Evolutionary conservation across 2,113 vertebrate genomes (phyloP).

Genomic region (Sylvietta virens): DNA sequence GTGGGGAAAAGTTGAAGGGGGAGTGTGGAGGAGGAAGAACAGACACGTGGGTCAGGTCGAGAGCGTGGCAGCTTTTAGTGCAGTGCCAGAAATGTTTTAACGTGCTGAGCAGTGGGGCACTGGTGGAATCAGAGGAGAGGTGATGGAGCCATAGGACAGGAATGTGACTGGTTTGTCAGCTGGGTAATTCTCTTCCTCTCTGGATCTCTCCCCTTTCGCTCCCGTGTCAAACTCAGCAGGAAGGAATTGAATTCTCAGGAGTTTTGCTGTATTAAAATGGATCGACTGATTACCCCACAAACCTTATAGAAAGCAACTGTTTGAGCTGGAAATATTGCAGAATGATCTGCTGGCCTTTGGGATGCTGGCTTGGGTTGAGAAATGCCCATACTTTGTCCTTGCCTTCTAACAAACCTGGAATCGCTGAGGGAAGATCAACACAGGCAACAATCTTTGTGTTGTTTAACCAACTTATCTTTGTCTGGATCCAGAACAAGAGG

Average conservation of each 20-base stretch:
- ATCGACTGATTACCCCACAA: not conserved
- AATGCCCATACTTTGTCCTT: not conserved
- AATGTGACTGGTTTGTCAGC: not conserved
- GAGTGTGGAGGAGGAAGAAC: not conserved
- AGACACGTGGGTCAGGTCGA: not conserved
- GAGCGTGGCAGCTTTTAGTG: not conserved
- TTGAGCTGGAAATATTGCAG: not conserved
- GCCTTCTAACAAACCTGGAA: not conserved
- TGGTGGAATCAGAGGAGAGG: not conserved
- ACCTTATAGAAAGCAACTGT: not conserved
- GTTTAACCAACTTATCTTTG: not conserved
- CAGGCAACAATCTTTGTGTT: not conserved
- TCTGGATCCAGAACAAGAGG: not conserved
- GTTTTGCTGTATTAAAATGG: not conserved
- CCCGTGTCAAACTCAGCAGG: not conserved
- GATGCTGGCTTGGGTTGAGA: not conserved
- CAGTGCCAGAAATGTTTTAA: not conserved
- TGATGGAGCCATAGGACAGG: not conserved
- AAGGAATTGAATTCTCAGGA: not conserved
- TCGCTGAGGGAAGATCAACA: not conserved
- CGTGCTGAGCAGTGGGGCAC: not conserved
- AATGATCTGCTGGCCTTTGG: not conserved
- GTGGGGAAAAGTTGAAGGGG: accelerated
- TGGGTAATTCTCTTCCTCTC: not conserved
- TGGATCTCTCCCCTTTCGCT: not conserved